Evolutionary conservation across 2,113 vertebrate species (phyloP).

Genomic region (Misgurnus mizolepis): DNA sequence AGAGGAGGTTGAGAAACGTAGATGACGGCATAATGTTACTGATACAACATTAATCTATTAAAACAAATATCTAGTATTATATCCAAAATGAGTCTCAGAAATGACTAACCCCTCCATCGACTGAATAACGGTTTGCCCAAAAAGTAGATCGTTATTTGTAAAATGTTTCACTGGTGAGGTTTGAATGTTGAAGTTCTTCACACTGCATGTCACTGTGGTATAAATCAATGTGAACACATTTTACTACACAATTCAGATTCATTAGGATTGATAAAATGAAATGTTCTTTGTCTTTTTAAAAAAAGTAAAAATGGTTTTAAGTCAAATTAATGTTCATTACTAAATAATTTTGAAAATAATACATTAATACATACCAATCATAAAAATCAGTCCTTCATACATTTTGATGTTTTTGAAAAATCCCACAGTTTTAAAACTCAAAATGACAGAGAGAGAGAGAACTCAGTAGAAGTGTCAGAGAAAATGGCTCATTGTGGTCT

Average conservation of each 20-base stretch:
- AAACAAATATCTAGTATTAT: not conserved
- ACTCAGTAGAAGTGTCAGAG: not conserved
- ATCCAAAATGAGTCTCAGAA: not conserved
- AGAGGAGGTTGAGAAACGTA: too few relatives aligned
- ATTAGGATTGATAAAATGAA: not conserved
- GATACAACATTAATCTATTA: not conserved
- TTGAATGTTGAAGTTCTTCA: slow-evolving; percentile 55
- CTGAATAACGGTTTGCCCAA: slow-evolving; percentile 58
- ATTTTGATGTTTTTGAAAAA: not conserved
- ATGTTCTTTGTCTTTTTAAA: not conserved
- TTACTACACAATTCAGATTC: not conserved
- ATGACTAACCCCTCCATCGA: slow-evolving; percentile 52
- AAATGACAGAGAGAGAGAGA: not conserved
- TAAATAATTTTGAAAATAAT: too few relatives aligned
- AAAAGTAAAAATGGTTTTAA: not conserved
- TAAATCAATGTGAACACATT: not conserved
- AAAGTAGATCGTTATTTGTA: slow-evolving; percentile 41
- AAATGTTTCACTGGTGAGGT: slow-evolving; percentile 37
- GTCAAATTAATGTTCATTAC: not conserved
- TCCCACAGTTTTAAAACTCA: not conserved
- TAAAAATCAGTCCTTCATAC: slow-evolving; percentile 3
- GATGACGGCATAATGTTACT: too few relatives aligned
- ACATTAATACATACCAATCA: slow-evolving; percentile 8
- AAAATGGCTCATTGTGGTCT: slow-evolving; percentile 2
- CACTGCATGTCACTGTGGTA: slow-evolving; percentile 48